Conservation (phyloP, 37 sponge, comb jelly and placozoan species). For the Halisarca cf. caerulea region DNA sequence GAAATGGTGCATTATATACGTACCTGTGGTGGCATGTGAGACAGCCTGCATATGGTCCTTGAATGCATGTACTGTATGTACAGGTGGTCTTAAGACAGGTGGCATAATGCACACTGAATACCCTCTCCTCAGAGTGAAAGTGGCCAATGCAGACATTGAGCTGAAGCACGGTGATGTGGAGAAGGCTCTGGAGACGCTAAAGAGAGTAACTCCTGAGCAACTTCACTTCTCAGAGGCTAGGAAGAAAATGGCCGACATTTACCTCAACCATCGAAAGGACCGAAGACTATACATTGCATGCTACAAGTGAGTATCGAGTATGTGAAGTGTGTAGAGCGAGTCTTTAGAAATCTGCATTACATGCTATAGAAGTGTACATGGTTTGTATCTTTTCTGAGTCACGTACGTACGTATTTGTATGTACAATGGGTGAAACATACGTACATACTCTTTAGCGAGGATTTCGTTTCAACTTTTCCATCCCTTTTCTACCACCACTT, state of each 20-base stretch:
- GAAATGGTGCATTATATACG: no score
- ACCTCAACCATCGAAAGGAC: constrained; percentile 72
- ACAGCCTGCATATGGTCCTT: no score
- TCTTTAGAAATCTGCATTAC: no score
- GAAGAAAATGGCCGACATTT: constrained; percentile 94
- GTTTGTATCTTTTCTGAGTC: no score
- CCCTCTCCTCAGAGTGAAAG: constrained; percentile 74
- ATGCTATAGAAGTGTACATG: neutral
- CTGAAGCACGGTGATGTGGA: constrained; percentile 75
- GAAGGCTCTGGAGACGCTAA: constrained; percentile 68
- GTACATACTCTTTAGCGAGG: no score
- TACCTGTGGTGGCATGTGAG: no score
- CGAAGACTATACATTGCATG: constrained; percentile 72
- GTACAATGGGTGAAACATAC: neutral
- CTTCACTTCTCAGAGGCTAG: constrained; percentile 84
- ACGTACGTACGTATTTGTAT: neutral
- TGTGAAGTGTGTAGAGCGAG: neutral
- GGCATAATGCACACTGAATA: no score
- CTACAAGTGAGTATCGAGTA: constrained; percentile 53
- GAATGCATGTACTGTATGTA: no score
- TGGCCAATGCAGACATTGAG: constrained; percentile 86
- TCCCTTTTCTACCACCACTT: no score
- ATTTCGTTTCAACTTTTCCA: no score
- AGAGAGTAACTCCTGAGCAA: constrained; percentile 70
- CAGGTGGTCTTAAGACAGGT: no score